Conservation (phyloP, 2,113 vertebrate genomes). For the Strigops habroptila region DNA sequence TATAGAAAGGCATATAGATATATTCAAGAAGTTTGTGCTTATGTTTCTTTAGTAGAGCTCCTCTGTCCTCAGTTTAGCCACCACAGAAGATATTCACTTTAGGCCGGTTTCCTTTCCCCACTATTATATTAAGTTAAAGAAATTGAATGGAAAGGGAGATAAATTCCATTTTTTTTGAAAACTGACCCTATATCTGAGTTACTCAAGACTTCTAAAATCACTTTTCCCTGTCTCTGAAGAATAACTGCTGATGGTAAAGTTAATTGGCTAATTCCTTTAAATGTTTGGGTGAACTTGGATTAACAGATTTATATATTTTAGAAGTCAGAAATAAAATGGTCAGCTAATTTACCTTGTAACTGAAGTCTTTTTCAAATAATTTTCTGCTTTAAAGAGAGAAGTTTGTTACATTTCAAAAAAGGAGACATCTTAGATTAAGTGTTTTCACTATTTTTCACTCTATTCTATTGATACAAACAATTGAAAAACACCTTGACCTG, state of each 20-base stretch:
- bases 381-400: background rate
- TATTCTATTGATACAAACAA: constrained; percentile 79
- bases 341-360: background rate
- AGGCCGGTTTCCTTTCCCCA: background rate
- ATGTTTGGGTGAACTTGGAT: background rate
- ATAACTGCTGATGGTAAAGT: background rate
- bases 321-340: background rate
- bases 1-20: background rate
- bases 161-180: background rate
- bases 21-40: background rate
- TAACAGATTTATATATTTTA: background rate
- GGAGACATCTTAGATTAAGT: background rate
- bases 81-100: background rate
- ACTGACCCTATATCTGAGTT: background rate
- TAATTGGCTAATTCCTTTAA: background rate
- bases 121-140: background rate
- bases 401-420: background rate
- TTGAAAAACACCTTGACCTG: constrained; percentile 77
- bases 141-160: background rate
- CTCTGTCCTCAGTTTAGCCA: accelerated
- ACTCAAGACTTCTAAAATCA: background rate
- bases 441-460: background rate
- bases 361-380: background rate
- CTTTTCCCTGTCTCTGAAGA: background rate
- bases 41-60: background rate